Conservation (phyloP, 2,888 invertebrate species). For the Mesopsocus fuscifrons region DNA sequence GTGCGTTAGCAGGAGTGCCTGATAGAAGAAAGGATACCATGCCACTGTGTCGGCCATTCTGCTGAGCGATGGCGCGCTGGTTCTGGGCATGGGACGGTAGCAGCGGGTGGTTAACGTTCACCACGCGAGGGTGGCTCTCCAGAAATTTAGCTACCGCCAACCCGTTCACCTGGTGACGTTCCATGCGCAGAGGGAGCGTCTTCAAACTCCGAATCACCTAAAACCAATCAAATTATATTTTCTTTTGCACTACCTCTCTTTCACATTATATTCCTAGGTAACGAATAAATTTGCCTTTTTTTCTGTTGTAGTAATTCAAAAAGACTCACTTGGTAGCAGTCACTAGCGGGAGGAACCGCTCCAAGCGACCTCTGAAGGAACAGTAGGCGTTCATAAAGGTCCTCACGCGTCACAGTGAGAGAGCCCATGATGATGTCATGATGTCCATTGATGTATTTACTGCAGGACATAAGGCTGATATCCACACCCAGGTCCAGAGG, state of each 20-base stretch:
- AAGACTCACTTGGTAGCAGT: slow-evolving; percentile 37
- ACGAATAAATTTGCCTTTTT: too few relatives aligned
- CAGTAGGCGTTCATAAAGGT: slow-evolving; percentile 27
- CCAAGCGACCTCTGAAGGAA: slow-evolving; percentile 37
- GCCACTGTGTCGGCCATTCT: slow-evolving; percentile 75
- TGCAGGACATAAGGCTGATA: slow-evolving; percentile 35
- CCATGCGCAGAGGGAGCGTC: slow-evolving; percentile 35
- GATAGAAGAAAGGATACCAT: slow-evolving; percentile 78
- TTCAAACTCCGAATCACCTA: slow-evolving; percentile 30
- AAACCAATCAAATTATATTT: slow-evolving; percentile 41
- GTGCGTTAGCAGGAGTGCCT: slow-evolving; percentile 52
- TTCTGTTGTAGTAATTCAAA: too few relatives aligned
- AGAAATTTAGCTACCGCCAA: slow-evolving; percentile 30
- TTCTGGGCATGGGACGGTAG: slow-evolving; percentile 75
- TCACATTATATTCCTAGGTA: too few relatives aligned
- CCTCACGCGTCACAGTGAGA: slow-evolving; percentile 29
- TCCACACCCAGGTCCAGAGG: slow-evolving; percentile 41
- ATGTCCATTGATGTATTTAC: slow-evolving; percentile 46
- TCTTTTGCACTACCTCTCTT: too few relatives aligned
- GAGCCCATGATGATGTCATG: slow-evolving; percentile 43
- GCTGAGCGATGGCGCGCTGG: slow-evolving; percentile 57
- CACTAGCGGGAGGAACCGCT: slow-evolving; percentile 41
- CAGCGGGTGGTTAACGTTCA: slow-evolving; percentile 32
- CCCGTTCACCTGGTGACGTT: slow-evolving; percentile 30
- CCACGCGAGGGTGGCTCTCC: slow-evolving; percentile 29